Evolutionary conservation across 2,797 vertebrate genomes (phyloP), one percentile per base, ranked within the genome.

Genomic region (Meda fulgida): DNA sequence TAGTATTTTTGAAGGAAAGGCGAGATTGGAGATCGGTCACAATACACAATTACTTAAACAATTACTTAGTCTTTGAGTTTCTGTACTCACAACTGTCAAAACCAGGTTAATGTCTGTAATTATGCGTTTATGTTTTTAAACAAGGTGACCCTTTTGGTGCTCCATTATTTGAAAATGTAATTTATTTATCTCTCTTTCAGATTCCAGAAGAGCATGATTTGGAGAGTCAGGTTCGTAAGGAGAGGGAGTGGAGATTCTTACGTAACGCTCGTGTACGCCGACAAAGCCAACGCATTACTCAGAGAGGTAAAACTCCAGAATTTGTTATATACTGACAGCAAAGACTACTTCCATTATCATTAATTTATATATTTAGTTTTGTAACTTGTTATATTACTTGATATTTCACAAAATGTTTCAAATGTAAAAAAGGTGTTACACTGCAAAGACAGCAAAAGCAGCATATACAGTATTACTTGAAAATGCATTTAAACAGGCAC

Each of bases 121-220:
- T 80, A n/a, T 40, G 5, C n/a, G 3, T 72, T 31, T 53, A 31
- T 51, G 29, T 0, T 38, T 26, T 48, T 21, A 75, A 36, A 77
- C 23, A 16, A 7, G 36, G 9, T 46, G 40, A 38, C 31, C 46
- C 60, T 34, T 31, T 55, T 21, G 29, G 18, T 48, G 40, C 53
- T 51, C 31, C 13, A 77, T n/a, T 19, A 48, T 26, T 63, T 38
- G 48, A 46, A 46, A 51, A 46, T 51, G 0, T 1, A 14, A 60
- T 58, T 63, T 14, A 2, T 3, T 36, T 36, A 23, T 11, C 69
- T 36, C 18, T 29, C 55, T 43, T 67, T 66, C 84, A 99, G 98
- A 97, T 99, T 90, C 98, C 98, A 0, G 98, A 99, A 87, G 98
- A 99, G 87, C 97, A 99, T 0, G 98, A 99, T 91, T 86, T 96